Base-by-base conservation (phyloP, 2,113 vertebrate genomes). In the Mungos mungo region DNA sequence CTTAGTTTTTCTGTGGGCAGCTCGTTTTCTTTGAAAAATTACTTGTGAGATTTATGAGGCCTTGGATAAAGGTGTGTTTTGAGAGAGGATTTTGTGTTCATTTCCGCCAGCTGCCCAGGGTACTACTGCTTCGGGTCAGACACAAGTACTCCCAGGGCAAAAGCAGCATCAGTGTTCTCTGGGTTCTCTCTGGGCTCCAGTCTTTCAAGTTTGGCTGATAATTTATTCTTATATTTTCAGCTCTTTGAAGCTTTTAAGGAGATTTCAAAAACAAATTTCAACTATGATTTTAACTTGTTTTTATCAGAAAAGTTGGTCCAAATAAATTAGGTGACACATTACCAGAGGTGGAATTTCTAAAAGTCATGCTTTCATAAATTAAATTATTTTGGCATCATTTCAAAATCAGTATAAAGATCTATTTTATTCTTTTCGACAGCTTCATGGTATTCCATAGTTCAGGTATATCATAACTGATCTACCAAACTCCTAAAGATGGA, bases 1-100 rank as follows among this genome's bases (percentile, higher is more conserved):
- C 57, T 93, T 71, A 77, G 5, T 85, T 38, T 81, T 81, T 81
- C 47, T 92, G 47, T 86, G 31, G 31, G 79, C 89, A 41, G 66
- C 27, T 94, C 52, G 85, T 85, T 94, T 83, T 88, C 92, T 92
- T 66, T 85, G 50, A 85, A 76, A 90, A 93, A 47, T 76, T 57
- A 81, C 52, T 79, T 94, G 16, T 79, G 87, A 95, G 38, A 88
- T 72, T 80, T n/a, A 65, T n/a, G 54, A 85, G 23, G 77, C 29
- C 71, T 52, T 47, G 29, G 38, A 88, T 63, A 95, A 88, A 91
- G 23, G 9, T 94, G 38, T 19, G 31, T 57, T 74, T 83, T 19
- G 21, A 79, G 54, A 88, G 45, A 95, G 6, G 52, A 82, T 31
- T 80, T 38, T 45, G 79, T 15, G 38, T 90, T 89, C 27, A 41